These are phyloP conservation scores for Physeter macrocephalus DNA, from an alignment of 2,113 vertebrate genomes.

Conservation along the genomic window DNA sequence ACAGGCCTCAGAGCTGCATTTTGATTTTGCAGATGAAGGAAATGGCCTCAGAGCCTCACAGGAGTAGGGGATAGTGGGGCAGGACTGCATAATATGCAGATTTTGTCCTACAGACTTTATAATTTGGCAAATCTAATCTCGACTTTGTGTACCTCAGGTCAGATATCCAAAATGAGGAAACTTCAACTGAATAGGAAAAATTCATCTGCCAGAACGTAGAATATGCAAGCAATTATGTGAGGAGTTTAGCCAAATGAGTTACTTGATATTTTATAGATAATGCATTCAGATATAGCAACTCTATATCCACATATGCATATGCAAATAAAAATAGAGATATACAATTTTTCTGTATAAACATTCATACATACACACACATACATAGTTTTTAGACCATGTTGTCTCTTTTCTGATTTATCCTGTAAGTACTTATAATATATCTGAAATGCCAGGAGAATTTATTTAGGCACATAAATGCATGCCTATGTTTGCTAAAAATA, in stretches of 20 bases:
- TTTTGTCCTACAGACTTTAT: background rate
- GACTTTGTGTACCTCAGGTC: background rate
- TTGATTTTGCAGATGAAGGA: constrained; percentile 45
- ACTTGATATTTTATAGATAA: background rate
- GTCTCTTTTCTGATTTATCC: background rate
- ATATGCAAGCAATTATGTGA: background rate
- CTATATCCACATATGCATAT: background rate
- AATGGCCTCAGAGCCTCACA: background rate
- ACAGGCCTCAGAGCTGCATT: constrained; percentile 5
- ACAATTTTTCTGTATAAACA: background rate
- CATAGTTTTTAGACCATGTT: background rate
- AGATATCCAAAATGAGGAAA: background rate
- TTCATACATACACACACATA: background rate
- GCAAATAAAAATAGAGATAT: background rate
- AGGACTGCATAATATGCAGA: background rate
- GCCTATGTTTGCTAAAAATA: background rate
- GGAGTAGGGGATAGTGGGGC: background rate
- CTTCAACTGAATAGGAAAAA: background rate
- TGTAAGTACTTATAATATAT: background rate
- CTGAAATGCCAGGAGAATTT: background rate
- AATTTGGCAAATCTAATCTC: background rate
- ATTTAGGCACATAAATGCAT: background rate
- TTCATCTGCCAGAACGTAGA: background rate
- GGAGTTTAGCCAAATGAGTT: background rate
- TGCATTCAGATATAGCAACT: background rate